Conservation (phyloP, 1,140 invertebrate genomes). For the Galendromus occidentalis region DNA sequence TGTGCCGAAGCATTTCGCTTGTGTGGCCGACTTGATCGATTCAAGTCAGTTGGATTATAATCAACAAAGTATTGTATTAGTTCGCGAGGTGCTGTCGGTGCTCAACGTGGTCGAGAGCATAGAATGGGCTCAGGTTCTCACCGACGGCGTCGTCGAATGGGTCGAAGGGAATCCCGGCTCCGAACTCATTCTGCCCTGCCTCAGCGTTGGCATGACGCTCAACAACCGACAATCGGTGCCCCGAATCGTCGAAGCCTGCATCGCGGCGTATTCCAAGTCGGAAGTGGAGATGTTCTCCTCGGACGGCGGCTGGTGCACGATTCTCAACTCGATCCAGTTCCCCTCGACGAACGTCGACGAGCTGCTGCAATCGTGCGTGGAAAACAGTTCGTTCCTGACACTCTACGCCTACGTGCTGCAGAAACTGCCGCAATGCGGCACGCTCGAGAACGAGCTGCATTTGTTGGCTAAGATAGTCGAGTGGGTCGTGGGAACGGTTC, state of each 20-base stretch:
- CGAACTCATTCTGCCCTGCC: not conserved
- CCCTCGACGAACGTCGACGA: not conserved
- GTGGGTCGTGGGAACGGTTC: not conserved
- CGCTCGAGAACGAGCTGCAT: not conserved
- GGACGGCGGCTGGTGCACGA: not conserved
- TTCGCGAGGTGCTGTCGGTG: not conserved
- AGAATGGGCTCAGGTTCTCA: not conserved
- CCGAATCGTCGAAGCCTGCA: not conserved
- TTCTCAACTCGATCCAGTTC: not conserved
- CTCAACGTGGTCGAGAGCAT: not conserved
- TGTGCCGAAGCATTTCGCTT: slow-evolving; percentile 5
- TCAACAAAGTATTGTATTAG: not conserved
- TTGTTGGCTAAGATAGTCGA: not conserved
- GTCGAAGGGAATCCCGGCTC: slow-evolving; percentile 5
- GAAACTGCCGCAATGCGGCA: not conserved
- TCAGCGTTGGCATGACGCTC: not conserved
- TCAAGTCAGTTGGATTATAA: not conserved
- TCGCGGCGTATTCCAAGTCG: not conserved
- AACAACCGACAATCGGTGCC: not conserved
- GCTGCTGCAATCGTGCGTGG: not conserved
- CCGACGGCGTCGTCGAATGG: not conserved
- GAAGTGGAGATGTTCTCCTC: slow-evolving; percentile 2
- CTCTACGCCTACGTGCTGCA: not conserved
- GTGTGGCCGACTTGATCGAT: not conserved
- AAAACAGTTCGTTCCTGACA: not conserved